Percentiles rank a stretch among this genome's conserved stretches.
Conservation (phyloP, 2,113 vertebrate genomes). For the Lamprotornis superbus region DNA sequence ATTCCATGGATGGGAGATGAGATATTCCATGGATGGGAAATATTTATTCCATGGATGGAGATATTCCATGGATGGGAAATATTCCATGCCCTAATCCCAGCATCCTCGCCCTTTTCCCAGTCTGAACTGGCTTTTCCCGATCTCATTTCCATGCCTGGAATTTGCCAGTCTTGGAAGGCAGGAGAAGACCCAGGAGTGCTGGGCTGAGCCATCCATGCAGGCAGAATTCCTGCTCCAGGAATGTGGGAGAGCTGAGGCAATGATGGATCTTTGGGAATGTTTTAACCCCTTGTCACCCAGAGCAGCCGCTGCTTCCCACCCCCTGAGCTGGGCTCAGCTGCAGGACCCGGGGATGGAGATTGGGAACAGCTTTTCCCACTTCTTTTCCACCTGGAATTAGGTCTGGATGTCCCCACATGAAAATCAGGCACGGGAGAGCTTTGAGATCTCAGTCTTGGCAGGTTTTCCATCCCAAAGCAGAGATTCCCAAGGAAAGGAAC, state of each 20-base stretch:
- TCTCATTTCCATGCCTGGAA: neutral
- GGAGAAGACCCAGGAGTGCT: neutral
- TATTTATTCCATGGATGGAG: neutral
- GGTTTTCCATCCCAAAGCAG: neutral
- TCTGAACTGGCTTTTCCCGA: neutral
- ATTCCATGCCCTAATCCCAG: neutral
- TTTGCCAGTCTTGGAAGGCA: neutral
- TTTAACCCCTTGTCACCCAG: neutral
- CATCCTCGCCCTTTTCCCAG: neutral
- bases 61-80: neutral
- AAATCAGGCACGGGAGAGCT: neutral
- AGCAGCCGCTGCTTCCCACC: neutral
- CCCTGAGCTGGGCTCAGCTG: neutral
- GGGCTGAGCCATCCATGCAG: neutral
- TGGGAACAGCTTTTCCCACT: neutral
- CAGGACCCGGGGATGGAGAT: neutral
- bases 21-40: neutral
- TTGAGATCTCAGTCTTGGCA: neutral
- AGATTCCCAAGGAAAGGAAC: neutral
- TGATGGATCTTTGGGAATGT: rapidly evolving
- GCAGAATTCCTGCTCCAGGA: neutral
- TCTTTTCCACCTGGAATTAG: neutral
- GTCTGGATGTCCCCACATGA: neutral
- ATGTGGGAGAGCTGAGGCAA: neutral
- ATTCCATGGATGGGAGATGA: neutral